Percentiles rank a stretch among this genome's conserved stretches.
phyloP scores from a whole-genome alignment of 2,113 vertebrate species.

The Hirundichthys speculiger region DNA sequence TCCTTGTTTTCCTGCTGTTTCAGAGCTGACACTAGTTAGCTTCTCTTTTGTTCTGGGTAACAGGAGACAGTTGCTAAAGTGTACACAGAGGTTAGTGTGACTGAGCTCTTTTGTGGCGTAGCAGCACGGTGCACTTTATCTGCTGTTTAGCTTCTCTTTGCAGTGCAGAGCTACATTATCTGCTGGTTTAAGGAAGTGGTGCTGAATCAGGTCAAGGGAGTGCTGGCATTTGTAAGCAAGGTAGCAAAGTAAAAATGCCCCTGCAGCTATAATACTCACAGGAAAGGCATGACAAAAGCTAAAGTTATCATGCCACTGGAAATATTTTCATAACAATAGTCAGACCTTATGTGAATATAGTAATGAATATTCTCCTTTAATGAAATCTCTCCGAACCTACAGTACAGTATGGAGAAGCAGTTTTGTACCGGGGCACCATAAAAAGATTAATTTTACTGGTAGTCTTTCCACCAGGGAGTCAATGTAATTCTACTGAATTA shows the following conservation, averaged over 20 bases:
- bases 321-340: conserved; percentile 26
- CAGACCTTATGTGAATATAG: too few species aligned
- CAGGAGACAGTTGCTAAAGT: conserved; percentile 75
- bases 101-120: conserved; percentile 71
- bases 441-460: conserved; percentile 66
- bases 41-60: conserved; percentile 79
- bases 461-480: conserved; percentile 48
- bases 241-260: conserved; percentile 22
- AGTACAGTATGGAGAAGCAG: conserved; percentile 32
- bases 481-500: conserved; percentile 62
- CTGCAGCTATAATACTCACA: conserved; percentile 11
- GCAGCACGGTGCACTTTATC: conserved; percentile 74
- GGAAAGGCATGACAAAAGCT: not conserved
- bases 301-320: conserved; percentile 24
- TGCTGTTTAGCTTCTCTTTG: conserved; percentile 56
- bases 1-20: conserved; percentile 71
- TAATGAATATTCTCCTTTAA: conserved; percentile 10
- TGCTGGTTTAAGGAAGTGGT: conserved; percentile 58
- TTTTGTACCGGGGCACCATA: conserved; percentile 55
- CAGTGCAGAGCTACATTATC: conserved; percentile 32
- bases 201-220: conserved; percentile 61
- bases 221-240: conserved; percentile 36
- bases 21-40: conserved; percentile 80
- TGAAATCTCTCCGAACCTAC: conserved; percentile 30
- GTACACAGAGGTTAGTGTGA: conserved; percentile 77